Evolutionary conservation across 2,113 vertebrate genomes (phyloP).

Genomic region (Indicator maculatus): DNA sequence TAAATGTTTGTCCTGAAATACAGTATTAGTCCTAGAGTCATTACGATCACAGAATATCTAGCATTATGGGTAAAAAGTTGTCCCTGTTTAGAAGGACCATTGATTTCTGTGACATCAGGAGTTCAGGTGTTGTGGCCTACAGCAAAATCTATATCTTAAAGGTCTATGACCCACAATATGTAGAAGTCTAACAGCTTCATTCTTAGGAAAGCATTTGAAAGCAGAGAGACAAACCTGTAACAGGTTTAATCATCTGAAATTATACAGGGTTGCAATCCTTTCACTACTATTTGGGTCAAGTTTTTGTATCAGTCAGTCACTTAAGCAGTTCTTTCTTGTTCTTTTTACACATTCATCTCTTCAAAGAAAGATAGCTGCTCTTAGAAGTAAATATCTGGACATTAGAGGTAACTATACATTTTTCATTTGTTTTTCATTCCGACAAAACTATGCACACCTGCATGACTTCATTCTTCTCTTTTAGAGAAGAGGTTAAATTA

Average conservation of each 20-base stretch:
- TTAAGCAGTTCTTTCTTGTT: neutral
- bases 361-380: neutral
- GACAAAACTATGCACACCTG: neutral
- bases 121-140: neutral
- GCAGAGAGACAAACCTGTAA: neutral
- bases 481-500: neutral
- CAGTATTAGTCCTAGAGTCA: neutral
- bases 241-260: neutral
- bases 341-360: neutral
- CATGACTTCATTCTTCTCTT: neutral
- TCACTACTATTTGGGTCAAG: neutral
- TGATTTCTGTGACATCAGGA: neutral
- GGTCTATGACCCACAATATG: neutral
- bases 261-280: neutral
- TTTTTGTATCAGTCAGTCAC: neutral
- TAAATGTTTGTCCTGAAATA: neutral
- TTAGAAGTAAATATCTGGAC: neutral
- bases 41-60: neutral
- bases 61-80: neutral
- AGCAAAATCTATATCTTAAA: neutral
- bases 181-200: neutral
- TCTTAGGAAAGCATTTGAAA: neutral
- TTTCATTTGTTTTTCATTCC: neutral
- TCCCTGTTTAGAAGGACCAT: neutral
- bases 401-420: neutral